Evolutionary conservation across 2,797 vertebrate species (phyloP).

Genomic region (Enteromius mattozi): DNA sequence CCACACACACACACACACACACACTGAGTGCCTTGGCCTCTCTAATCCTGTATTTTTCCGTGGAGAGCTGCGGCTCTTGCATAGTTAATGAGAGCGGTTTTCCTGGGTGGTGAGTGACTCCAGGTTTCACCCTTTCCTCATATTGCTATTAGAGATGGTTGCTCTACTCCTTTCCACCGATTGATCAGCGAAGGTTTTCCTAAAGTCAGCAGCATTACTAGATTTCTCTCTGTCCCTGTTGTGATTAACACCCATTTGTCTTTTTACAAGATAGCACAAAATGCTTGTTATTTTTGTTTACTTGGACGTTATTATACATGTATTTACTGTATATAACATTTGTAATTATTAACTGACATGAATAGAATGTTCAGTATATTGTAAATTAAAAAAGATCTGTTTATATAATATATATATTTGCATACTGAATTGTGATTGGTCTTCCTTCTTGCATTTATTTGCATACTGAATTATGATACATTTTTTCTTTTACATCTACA

Average conservation of each 20-base stretch:
- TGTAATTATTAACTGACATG: not conserved
- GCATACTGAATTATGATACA: not conserved
- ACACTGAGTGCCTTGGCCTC: not conserved
- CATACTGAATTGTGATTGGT: not conserved
- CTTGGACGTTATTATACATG: not conserved
- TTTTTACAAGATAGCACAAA: not conserved
- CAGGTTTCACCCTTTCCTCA: slow-evolving; percentile 6
- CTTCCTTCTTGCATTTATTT: not conserved
- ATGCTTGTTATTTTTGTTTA: not conserved
- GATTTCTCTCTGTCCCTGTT: not conserved
- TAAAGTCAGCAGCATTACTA: not conserved
- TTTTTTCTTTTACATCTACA: too few relatives aligned
- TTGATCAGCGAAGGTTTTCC: not conserved
- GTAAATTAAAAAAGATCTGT: not conserved
- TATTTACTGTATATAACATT: not conserved
- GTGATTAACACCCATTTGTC: not conserved
- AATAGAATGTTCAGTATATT: not conserved
- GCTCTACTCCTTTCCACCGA: not conserved
- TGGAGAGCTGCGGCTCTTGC: slow-evolving; percentile 14
- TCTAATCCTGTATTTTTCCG: slow-evolving; percentile 29
- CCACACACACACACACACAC: slow-evolving; percentile 7
- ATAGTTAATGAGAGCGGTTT: slow-evolving; percentile 27
- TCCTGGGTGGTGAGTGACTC: not conserved
- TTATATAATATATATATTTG: not conserved
- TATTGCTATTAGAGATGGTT: not conserved